phyloP scores from a whole-genome alignment of 30 jellyfish, hydroid and myxozoan genomes.

The Aurelia sp. region DNA sequence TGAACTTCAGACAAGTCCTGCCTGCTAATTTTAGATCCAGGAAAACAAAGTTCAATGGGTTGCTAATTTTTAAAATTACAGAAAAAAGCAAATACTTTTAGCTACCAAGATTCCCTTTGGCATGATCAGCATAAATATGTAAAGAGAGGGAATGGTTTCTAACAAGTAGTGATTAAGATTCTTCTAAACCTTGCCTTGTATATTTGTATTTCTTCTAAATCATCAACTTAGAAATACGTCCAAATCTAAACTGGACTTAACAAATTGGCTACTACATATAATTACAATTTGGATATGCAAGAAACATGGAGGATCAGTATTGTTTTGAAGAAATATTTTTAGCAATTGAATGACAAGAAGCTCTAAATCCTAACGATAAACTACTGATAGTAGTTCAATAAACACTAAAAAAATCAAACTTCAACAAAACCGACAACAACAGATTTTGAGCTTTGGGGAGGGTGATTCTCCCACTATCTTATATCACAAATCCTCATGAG shows the following conservation, averaged over 20 bases:
- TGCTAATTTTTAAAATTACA: no score
- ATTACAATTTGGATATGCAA: neutral
- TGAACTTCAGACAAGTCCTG: no score
- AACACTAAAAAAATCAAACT: conserved; percentile 20
- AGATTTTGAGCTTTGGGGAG: conserved; percentile 5
- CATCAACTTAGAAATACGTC: no score
- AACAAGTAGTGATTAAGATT: no score
- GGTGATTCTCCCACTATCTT: conserved; percentile 7
- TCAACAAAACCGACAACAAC: conserved; percentile 20
- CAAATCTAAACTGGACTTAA: conserved; percentile 9
- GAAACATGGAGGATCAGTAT: neutral
- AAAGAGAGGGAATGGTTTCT: no score
- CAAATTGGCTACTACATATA: neutral
- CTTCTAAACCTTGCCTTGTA: no score
- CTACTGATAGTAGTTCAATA: neutral
- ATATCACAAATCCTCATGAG: conserved; percentile 21
- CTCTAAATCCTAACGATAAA: conserved; percentile 9
- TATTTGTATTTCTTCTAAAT: no score
- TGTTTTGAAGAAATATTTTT: neutral
- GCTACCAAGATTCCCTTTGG: no score
- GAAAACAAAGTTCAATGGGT: no score
- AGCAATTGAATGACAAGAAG: conserved; percentile 7
- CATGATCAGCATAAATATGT: no score
- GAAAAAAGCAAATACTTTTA: no score
- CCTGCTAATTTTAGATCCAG: no score